These are phyloP conservation scores for Saguinus imperator DNA, from an alignment of 2,113 vertebrate species.

Conservation along the genomic window DNA sequence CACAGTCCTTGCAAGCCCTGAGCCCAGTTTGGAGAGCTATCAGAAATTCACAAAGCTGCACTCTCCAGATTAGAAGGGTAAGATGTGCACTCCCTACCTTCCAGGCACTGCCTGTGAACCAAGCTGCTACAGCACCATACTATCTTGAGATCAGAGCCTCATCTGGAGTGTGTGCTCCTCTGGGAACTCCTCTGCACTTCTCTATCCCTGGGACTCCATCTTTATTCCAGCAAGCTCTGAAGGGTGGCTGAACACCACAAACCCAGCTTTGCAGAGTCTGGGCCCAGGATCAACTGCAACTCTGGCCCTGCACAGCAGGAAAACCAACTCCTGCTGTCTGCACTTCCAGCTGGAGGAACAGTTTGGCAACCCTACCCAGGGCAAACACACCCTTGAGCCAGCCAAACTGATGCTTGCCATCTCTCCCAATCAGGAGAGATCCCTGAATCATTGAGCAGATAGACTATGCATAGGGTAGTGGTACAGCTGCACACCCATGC, in stretches of 20 bases:
- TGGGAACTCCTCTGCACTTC: not conserved
- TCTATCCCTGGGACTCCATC: not conserved
- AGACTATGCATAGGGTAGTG: not conserved
- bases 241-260: not conserved
- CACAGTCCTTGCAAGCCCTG: not conserved
- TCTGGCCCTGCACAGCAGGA: not conserved
- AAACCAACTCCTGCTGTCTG: not conserved
- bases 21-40: not conserved
- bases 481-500: not conserved
- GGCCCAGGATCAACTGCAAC: not conserved
- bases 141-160: not conserved
- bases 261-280: not conserved
- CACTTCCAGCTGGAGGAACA: not conserved
- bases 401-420: not conserved
- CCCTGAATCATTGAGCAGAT: not conserved
- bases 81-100: not conserved
- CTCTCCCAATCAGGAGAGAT: not conserved
- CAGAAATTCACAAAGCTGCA: not conserved
- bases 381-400: not conserved
- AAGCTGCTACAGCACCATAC: not conserved
- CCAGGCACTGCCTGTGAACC: not conserved
- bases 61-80: not conserved
- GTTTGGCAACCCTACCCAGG: not conserved
- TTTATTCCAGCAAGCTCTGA: not conserved
- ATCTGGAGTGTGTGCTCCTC: fast-evolving